These are phyloP conservation scores for Burhinus bistriatus DNA, from an alignment of 2,113 vertebrate species.

Conservation along the genomic window DNA sequence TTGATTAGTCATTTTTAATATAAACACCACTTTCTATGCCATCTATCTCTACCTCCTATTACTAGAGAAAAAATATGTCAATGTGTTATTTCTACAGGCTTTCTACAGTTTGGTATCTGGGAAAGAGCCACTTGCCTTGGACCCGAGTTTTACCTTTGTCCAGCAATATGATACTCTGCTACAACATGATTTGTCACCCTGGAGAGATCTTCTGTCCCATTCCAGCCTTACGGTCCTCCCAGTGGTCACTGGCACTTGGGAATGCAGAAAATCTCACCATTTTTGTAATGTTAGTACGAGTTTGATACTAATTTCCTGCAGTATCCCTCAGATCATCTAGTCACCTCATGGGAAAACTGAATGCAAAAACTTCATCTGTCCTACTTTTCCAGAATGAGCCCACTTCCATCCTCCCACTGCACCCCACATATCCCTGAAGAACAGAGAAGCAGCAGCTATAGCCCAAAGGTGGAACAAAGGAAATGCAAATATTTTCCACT, in stretches of 20 bases:
- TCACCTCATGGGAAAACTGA: not conserved
- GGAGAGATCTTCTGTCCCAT: not conserved
- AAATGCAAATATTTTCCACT: not conserved
- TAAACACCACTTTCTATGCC: not conserved
- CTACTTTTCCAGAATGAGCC: constrained; percentile 17
- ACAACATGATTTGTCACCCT: not conserved
- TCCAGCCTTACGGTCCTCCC: not conserved
- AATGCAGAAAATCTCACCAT: not conserved
- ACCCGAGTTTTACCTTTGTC: not conserved
- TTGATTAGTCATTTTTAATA: not conserved
- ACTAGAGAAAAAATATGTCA: not conserved
- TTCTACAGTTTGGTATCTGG: not conserved
- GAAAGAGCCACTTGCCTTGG: not conserved
- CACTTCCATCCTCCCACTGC: constrained; percentile 1
- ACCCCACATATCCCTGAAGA: constrained; percentile 10
- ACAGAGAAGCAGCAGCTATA: not conserved
- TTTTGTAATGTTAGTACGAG: not conserved
- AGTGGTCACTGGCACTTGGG: not conserved
- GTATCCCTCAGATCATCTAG: not conserved
- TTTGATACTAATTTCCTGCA: not conserved
- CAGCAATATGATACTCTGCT: not conserved
- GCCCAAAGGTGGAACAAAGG: constrained; percentile 8
- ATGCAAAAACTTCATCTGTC: not conserved
- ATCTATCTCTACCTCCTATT: not conserved
- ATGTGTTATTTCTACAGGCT: not conserved